Evolutionary conservation across 2,888 invertebrate genomes (phyloP).

Genomic region (Odontomyia ornata): DNA sequence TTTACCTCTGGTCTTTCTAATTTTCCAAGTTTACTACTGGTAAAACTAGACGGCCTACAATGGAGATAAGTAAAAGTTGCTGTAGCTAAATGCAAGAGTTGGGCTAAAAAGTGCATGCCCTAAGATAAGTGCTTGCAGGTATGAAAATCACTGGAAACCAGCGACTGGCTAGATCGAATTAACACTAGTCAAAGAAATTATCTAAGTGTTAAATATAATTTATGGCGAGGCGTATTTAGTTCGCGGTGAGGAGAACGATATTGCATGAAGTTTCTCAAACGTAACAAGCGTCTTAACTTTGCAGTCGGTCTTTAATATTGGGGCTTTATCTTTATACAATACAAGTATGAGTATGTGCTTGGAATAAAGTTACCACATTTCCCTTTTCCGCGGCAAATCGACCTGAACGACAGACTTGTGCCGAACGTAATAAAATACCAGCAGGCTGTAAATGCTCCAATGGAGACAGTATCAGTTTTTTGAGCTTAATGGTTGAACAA

Average conservation of each 20-base stretch:
- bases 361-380: background rate
- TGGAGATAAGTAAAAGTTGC: constrained; percentile 2
- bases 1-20: background rate
- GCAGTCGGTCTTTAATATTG: background rate
- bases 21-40: background rate
- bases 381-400: background rate
- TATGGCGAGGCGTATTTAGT: background rate
- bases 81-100: background rate
- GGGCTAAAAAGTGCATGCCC: background rate
- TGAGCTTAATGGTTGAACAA: background rate
- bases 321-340: background rate
- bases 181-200: background rate
- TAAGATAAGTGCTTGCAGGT: background rate
- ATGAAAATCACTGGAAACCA: background rate
- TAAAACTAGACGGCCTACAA: background rate
- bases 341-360: too few species aligned
- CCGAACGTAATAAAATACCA: background rate
- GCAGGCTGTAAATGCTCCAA: background rate
- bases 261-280: background rate
- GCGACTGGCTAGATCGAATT: background rate
- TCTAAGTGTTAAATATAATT: background rate
- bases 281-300: constrained; percentile 1
- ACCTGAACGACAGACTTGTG: background rate
- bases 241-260: background rate
- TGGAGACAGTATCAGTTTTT: background rate